phyloP scores from a whole-genome alignment of 2,113 vertebrate species.

The Shinisaurus crocodilurus region DNA sequence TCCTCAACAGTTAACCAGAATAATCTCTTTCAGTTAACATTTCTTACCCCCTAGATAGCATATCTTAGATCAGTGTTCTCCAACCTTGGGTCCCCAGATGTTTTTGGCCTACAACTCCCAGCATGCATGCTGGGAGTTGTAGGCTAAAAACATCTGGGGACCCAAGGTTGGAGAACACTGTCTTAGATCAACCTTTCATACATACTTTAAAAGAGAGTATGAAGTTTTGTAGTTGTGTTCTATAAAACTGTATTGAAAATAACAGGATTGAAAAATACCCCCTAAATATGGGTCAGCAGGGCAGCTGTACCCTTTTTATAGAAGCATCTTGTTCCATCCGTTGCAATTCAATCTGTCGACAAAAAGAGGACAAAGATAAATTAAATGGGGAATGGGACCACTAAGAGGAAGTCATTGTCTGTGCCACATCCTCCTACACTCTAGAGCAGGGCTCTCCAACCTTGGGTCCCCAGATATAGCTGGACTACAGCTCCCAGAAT shows the following conservation, averaged over 20 bases:
- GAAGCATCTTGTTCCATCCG: neutral
- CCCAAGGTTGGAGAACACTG: no score
- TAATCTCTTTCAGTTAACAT: neutral
- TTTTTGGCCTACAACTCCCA: no score
- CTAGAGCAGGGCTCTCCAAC: no score
- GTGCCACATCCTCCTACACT: neutral
- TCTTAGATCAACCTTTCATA: neutral
- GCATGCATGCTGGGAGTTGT: no score
- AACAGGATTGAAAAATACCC: no score
- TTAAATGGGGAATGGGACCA: neutral
- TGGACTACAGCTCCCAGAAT: no score
- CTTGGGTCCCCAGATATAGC: no score
- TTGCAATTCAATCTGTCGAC: neutral
- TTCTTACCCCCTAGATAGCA: neutral
- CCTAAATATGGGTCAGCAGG: neutral
- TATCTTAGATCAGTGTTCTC: neutral
- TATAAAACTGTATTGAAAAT: neutral
- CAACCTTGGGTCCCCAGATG: no score
- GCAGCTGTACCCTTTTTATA: neutral
- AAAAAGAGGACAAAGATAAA: neutral
- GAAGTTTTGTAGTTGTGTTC: neutral
- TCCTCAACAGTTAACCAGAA: neutral
- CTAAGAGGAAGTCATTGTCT: neutral
- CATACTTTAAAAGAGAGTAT: neutral
- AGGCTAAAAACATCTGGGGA: no score